Percentiles rank a stretch among this genome's conserved stretches.
Conservation (phyloP, 2,888 invertebrate genomes). For the Drosophila paramelanica region DNA sequence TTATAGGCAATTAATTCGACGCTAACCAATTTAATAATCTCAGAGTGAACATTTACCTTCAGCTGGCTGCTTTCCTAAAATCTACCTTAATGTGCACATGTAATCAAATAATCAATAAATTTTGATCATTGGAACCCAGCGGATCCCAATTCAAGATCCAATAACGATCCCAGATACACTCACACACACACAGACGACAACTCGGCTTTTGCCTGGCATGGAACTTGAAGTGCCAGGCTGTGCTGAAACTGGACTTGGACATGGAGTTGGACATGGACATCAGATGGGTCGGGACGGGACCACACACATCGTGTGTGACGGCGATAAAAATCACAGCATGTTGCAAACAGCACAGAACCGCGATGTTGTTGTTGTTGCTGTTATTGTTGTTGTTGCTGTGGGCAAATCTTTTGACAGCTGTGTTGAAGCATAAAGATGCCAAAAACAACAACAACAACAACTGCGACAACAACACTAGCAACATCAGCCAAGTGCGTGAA, state of each 20-base stretch:
- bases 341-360: slow-evolving; percentile 69
- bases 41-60: too few relatives aligned
- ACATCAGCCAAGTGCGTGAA: slow-evolving; percentile 67
- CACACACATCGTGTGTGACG: slow-evolving; percentile 76
- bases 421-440: slow-evolving; percentile 81
- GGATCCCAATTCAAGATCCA: slow-evolving; percentile 6
- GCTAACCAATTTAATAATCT: too few relatives aligned
- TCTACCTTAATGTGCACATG: too few relatives aligned
- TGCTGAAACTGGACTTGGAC: slow-evolving; percentile 48
- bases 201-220: slow-evolving; percentile 25
- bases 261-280: slow-evolving; percentile 42
- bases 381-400: slow-evolving; percentile 53
- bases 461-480: slow-evolving; percentile 30
- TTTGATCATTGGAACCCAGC: slow-evolving; percentile 51
- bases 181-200: slow-evolving; percentile 17
- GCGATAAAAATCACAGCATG: slow-evolving; percentile 82
- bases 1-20: too few relatives aligned
- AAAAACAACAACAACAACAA: slow-evolving; percentile 56
- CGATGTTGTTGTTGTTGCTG: slow-evolving; percentile 33
- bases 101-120: slow-evolving; percentile 63
- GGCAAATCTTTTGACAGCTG: slow-evolving; percentile 81
- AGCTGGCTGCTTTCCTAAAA: too few relatives aligned
- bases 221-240: slow-evolving; percentile 44
- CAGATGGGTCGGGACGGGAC: slow-evolving; percentile 39
- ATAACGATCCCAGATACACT: neutral